These are phyloP conservation scores for Subanguina moxae DNA, from an alignment of 1,140 invertebrate genomes.

Conservation along the genomic window DNA sequence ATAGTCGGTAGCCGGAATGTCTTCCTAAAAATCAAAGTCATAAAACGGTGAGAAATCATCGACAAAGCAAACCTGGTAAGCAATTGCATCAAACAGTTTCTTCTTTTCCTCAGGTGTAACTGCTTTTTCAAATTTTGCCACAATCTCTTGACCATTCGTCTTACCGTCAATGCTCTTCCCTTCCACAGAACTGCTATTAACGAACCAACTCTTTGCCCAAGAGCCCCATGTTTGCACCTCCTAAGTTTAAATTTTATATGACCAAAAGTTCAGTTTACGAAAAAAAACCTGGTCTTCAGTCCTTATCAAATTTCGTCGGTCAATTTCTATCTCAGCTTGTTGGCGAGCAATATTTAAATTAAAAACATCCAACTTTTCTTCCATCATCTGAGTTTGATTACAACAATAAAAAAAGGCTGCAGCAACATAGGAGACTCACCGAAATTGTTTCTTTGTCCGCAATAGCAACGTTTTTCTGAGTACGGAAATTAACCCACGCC, in stretches of 20 bases:
- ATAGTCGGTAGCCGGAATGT: conserved; percentile 58
- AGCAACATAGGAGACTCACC: too few species aligned
- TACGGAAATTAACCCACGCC: conserved; percentile 74
- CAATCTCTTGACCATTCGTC: conserved; percentile 24
- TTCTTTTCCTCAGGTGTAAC: conserved; percentile 87
- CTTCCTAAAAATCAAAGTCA: conserved; percentile 51
- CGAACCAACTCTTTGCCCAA: conserved; percentile 66
- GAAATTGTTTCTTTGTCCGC: conserved; percentile 22
- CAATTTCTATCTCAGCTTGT: conserved; percentile 77
- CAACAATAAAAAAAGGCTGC: too few species aligned
- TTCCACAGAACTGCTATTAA: conserved; percentile 54
- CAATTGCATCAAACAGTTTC: conserved; percentile 87
- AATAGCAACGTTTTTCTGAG: conserved; percentile 66
- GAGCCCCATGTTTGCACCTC: conserved; percentile 71
- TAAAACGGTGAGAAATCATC: too few species aligned
- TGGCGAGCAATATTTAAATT: conserved; percentile 85
- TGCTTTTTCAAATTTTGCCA: conserved; percentile 61
- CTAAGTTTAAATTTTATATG: too few species aligned
- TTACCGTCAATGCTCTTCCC: conserved; percentile 30
- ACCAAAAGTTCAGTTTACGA: too few species aligned
- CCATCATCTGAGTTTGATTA: too few species aligned
- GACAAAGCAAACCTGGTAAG: conserved; percentile 75
- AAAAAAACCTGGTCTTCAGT: conserved; percentile 58
- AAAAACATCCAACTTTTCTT: conserved; percentile 73
- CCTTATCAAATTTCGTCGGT: conserved; percentile 62